Percentiles rank a stretch among this genome's conserved stretches.
Conservation (phyloP, 1,140 invertebrate species). For the Lerema accius region DNA sequence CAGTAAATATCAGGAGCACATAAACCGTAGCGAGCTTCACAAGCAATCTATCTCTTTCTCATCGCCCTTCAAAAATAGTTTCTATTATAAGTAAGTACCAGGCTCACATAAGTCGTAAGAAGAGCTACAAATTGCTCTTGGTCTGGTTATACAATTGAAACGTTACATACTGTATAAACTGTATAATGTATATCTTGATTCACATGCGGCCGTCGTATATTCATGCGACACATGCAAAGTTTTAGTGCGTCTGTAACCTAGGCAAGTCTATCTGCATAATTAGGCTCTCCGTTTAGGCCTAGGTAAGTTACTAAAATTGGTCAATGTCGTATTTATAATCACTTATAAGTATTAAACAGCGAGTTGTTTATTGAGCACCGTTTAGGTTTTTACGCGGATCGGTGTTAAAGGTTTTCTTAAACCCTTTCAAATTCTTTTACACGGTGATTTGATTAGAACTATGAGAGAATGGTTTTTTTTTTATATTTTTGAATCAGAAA, state of each 20-base stretch:
- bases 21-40: no score
- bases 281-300: conserved; percentile 51
- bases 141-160: background rate
- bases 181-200: background rate
- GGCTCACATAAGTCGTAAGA: background rate
- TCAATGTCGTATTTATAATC: conserved; percentile 61
- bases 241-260: conserved; percentile 20
- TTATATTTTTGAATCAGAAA: no score
- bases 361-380: conserved; percentile 10
- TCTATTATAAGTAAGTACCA: no score
- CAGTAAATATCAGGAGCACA: no score
- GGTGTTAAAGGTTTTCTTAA: no score
- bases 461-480: no score
- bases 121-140: background rate
- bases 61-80: background rate
- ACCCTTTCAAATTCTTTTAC: no score
- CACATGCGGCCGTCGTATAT: background rate
- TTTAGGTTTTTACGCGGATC: no score
- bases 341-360: conserved; percentile 8
- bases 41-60: no score
- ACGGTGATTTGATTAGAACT: no score
- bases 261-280: conserved; percentile 51
- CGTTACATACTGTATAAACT: background rate
- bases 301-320: conserved; percentile 50
- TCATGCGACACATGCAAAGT: background rate